Percentiles rank a stretch among this genome's conserved stretches.
phyloP scores from a whole-genome alignment of 1,140 invertebrate species.

The Diachasma alloeum region DNA sequence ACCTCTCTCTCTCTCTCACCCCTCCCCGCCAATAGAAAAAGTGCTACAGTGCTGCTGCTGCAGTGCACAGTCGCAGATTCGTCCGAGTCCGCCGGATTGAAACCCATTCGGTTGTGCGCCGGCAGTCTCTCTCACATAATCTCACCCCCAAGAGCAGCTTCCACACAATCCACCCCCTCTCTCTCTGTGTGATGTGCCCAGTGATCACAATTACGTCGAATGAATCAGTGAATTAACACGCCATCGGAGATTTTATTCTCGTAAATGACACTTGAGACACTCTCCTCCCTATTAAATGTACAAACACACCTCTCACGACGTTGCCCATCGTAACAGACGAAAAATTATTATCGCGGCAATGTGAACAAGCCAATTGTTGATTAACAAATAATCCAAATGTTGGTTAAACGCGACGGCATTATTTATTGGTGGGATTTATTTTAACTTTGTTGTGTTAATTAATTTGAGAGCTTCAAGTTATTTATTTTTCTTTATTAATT shows the following conservation, averaged over 20 bases:
- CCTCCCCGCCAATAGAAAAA: not conserved
- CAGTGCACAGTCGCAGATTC: not conserved
- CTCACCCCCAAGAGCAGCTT: not conserved
- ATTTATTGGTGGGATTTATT: not conserved
- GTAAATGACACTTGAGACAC: not conserved
- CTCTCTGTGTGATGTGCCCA: not conserved
- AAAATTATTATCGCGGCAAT: not conserved
- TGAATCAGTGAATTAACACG: not conserved
- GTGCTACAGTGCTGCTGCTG: not conserved
- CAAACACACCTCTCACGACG: not conserved
- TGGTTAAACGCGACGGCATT: not conserved
- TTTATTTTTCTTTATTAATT: not conserved
- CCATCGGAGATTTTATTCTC: not conserved
- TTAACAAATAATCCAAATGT: not conserved
- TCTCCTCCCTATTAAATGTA: not conserved
- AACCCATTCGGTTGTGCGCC: conserved; percentile 31
- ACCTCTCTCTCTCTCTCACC: not conserved
- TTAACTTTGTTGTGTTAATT: not conserved
- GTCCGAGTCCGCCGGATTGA: not conserved
- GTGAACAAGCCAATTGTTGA: not conserved
- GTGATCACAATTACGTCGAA: not conserved
- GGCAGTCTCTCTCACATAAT: conserved; percentile 16
- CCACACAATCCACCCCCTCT: conserved; percentile 1
- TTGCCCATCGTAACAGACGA: not conserved
- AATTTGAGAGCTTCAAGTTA: not conserved